Evolutionary conservation across 2,113 vertebrate species (phyloP), one percentile per base, ranked within the genome.

Genomic region (Salminus brasiliensis): DNA sequence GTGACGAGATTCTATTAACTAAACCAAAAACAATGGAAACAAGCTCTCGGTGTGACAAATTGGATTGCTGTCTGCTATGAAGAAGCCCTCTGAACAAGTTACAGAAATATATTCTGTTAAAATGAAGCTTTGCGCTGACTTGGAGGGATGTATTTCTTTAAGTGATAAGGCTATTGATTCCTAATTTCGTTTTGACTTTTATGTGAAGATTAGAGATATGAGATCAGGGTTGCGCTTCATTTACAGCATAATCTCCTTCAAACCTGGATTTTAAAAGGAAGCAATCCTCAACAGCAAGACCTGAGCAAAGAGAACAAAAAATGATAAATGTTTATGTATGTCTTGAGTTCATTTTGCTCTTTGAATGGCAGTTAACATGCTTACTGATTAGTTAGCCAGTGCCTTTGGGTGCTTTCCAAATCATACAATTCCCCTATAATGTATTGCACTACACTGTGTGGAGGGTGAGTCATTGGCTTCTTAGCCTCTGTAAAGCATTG

Each of bases 21-120:
- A 79, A 53, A 52, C 30, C 30, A 2, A 30, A 43, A 34, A 43
- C 72, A 60, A 30, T 53, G 74, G 65, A 55, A 67, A 41, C 36
- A 7, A 23, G 62, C 49, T 77, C 68, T 60, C 21, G 36, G 36
- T 11, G 62, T 55, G 63, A 47, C 36, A 0, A 39, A 52, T 27
- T 41, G 65, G 32, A 3, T 57, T 39, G 21, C 47, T 16, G 21
- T 21, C 32, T 66, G 62, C 62, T 29, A 36, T 39, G 21, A 2
- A 21, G 34, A 8, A n/a, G 34, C 32, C 21, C 21, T 39, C 18
- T n/a, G 21, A 66, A 39, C 32, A 66, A 39, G 6, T 8, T 34
- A 34, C 36, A 5, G 27, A 30, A 6, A 15, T 18, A 2, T 16
- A 16, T 32, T 62, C 7, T 30, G 30, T 32, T 16, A 25, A 25